phyloP scores from a whole-genome alignment of 92 coral and sea anemone species.

The Plumapathes pennacea region DNA sequence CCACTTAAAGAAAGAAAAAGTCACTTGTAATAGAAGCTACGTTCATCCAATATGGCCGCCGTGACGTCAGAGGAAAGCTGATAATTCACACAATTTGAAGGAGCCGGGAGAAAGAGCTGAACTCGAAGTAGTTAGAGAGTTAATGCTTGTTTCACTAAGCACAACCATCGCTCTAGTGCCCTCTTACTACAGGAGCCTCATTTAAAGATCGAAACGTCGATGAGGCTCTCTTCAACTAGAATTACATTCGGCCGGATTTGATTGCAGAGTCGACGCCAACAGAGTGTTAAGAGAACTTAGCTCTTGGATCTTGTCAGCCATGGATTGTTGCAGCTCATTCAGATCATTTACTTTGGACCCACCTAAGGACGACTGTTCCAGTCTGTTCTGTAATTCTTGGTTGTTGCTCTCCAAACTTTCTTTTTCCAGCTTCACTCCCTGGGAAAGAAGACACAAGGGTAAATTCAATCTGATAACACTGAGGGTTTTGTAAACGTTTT shows the following conservation, averaged over 20 bases:
- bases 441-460: background rate
- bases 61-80: too few species aligned
- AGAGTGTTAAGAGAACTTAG: constrained; percentile 38
- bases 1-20: too few species aligned
- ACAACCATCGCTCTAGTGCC: too few species aligned
- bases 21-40: too few species aligned
- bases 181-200: too few species aligned
- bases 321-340: constrained; percentile 48
- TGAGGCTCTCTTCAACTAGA: constrained; percentile 8
- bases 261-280: constrained; percentile 32
- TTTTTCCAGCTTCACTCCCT: constrained; percentile 60
- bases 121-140: too few species aligned
- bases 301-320: constrained; percentile 60
- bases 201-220: too few species aligned
- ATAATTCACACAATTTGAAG: too few species aligned
- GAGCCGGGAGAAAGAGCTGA: too few species aligned
- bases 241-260: background rate
- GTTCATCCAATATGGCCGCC: too few species aligned
- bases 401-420: constrained; percentile 52
- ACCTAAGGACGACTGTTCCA: constrained; percentile 44
- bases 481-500: background rate
- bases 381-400: constrained; percentile 40
- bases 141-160: too few species aligned
- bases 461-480: background rate
- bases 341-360: constrained; percentile 66